Base-by-base conservation (phyloP, 2,797 vertebrate species). In the Hydrocynus forskahlii region DNA sequence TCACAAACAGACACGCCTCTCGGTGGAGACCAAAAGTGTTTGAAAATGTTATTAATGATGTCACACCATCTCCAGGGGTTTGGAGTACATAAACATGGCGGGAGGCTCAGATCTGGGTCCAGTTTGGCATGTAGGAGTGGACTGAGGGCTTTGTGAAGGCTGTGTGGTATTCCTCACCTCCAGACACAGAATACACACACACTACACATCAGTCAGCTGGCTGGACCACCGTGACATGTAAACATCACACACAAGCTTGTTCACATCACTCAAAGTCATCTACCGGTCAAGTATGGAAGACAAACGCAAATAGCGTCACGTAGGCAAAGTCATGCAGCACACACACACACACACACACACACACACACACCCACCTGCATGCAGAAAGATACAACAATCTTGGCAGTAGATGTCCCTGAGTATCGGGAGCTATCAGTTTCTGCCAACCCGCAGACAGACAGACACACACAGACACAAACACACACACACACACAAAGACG, bases 31-130 rank as follows among this genome's bases (percentile, higher is more conserved):
- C 85, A 85, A 88, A 77, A 73, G 54, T 17, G 59, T 83, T 35
- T 85, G 81, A 91, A 90, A 92, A 89, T 90, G 90, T 92, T 90
- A 89, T 87, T 78, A 77, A 86, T 92, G 92, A 93, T 87, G 88
- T 92, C 91, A 91, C 76, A 68, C 85, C 85, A 91, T 93, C 92
- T 93, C 92, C 87, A 92, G 85, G 92, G 91, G 85, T 89, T 84
- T 6, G 78, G 71, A 85, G 82, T 78, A 78, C 83, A 91, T 87
- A 91, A 92, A 92, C 92, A 92, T 83, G 75, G 45, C 60, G 10
- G 14, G 81, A 85, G 88, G 90, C 88, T 90, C 85, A 89, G 91
- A 84, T 40, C 88, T 78, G 60, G 71, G 75, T 78, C 81, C 79
- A 74, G 74, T 75, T 79, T 86, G 85, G 81, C 76, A 78, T 48